Percentiles rank a stretch among this genome's conserved stretches.
Conservation (phyloP, 1,140 invertebrate species). For the Hycleus cichorii region DNA sequence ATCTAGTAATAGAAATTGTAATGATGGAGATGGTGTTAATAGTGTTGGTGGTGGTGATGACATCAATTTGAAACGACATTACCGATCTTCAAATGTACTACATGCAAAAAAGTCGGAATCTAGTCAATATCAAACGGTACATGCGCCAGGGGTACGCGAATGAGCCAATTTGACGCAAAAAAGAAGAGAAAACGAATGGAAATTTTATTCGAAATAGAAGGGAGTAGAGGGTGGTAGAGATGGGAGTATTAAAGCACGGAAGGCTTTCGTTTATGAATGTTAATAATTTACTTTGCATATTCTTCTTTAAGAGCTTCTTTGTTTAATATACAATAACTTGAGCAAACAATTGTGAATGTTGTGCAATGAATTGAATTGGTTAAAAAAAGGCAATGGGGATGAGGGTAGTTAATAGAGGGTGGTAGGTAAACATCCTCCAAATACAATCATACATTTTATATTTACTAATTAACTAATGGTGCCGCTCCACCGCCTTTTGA, state of each 20-base stretch:
- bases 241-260: constrained; percentile 36
- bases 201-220: constrained; percentile 41
- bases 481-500: constrained; percentile 16
- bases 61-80: background rate
- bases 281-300: constrained; percentile 42
- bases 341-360: constrained; percentile 27
- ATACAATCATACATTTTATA: constrained; percentile 16
- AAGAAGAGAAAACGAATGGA: constrained; percentile 37
- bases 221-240: background rate
- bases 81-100: constrained; percentile 8
- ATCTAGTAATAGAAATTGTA: background rate
- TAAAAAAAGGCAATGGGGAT: background rate
- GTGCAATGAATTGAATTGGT: constrained; percentile 16
- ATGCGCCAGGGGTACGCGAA: constrained; percentile 31
- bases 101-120: constrained; percentile 26
- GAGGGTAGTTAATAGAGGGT: no score
- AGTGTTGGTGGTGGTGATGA: constrained; percentile 7
- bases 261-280: constrained; percentile 41
- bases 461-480: constrained; percentile 28
- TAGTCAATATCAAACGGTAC: constrained; percentile 35
- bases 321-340: constrained; percentile 32
- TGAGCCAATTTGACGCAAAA: constrained; percentile 28
- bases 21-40: background rate
- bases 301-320: constrained; percentile 23
- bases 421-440: no score